Evolutionary conservation across 2,888 invertebrate genomes (phyloP), one percentile per base, ranked within the genome.

Genomic region (Cerastoderma edule): DNA sequence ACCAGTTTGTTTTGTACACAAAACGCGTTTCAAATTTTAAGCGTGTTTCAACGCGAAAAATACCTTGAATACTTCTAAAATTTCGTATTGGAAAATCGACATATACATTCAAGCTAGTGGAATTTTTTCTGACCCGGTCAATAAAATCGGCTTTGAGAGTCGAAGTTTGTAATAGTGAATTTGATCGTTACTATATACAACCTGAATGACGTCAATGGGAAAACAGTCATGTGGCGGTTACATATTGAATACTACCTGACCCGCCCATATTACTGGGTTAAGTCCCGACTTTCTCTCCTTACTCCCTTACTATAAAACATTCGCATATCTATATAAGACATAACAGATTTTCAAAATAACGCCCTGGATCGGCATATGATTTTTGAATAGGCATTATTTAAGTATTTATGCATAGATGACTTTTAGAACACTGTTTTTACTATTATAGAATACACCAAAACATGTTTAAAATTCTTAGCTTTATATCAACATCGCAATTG

Each of bases 1-100:
- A 78, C 44, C 67, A 32, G 35, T 71, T 50, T 13, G 19, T 22
- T 30, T 27, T 53, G 64, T 53, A 71, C 54, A 71, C 71, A 71
- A 70, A 71, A 28, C 71, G 39, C 30, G 16, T 13, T 64, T 35
- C 27, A n/a, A 33, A 24, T 28, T 66, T 32, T 32, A 28, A 30
- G n/a, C 66, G 50, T 50, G 66, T 48, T 30, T 10, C n/a, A 48
- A 50, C 66, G 13, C 50, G 66, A 48, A 22, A 66, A 64, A 60
- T 60, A 39, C 24, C 60, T 2, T 13, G 33, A 2, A 57, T 57
- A 28, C 30, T 32, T 57, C 3, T 57, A 32, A 32, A 22, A 32
- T 57, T 32, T 32, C 32, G 5, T 24, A 30, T 33, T 57, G 57
- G 57, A 57, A 57, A 57, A 8, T 57, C 33, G 60, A 33, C n/a